These are phyloP conservation scores for Gorsachius magnificus DNA, from an alignment of 2,797 vertebrate genomes.

Conservation along the genomic window DNA sequence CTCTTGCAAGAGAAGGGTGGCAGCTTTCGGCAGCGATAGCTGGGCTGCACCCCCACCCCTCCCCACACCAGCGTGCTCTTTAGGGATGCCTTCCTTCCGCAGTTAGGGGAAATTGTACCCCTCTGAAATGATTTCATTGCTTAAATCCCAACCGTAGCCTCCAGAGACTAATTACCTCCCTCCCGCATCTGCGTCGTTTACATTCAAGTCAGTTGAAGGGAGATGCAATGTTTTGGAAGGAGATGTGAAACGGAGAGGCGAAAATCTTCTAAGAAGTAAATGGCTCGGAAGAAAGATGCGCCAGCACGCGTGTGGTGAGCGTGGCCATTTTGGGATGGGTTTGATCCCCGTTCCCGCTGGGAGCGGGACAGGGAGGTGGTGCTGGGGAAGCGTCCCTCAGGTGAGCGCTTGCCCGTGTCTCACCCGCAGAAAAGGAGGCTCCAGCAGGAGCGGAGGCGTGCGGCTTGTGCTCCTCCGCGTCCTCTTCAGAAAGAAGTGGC, in stretches of 20 bases:
- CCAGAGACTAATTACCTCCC: conserved; percentile 61
- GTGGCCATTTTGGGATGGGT: neutral
- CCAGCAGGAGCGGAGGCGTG: neutral
- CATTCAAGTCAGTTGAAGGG: neutral
- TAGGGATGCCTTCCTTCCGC: neutral
- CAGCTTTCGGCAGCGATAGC: neutral
- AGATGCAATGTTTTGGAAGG: neutral
- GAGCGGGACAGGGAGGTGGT: neutral
- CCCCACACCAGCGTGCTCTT: neutral
- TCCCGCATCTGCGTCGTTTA: neutral
- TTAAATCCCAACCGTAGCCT: neutral
- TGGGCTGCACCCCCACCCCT: neutral
- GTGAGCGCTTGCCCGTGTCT: fast-evolving
- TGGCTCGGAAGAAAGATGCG: neutral
- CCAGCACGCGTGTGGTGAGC: fast-evolving
- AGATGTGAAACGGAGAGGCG: neutral
- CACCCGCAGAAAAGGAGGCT: neutral
- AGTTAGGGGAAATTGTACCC: neutral
- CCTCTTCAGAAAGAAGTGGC: neutral
- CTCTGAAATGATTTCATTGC: neutral
- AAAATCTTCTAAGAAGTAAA: neutral
- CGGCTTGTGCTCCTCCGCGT: neutral
- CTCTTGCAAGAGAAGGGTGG: neutral
- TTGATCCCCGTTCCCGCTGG: neutral
- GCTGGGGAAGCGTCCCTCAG: neutral